Evolutionary conservation across 2,888 invertebrate genomes (phyloP), one percentile per base, ranked within the genome.

Genomic region (Druceiella hillmani): DNA sequence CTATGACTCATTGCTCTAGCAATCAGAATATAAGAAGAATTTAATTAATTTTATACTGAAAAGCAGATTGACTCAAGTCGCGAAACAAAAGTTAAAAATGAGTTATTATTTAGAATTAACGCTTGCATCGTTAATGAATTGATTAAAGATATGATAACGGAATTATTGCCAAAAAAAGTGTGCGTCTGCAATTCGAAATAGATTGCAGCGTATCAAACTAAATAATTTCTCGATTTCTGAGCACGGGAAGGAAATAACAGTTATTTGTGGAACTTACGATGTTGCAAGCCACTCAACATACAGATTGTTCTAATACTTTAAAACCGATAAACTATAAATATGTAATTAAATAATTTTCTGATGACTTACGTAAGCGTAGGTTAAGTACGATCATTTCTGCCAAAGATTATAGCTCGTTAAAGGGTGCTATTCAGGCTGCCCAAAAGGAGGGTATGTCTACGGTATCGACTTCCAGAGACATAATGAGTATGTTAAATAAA

Each of bases 341-440:
- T 3, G 34, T 26, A 3, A 34, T 34, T 5, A 24, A 34, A 25
- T 9, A 17, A 9, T 34, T 34, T 15, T 4, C 34, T 16, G 34
- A 34, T 9, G 34, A 26, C n/a, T 17, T 34, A 13, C 16, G 27
- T 7, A 34, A 17, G 7, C 6, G 17, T 7, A 2, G 14, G 17
- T 12, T 34, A 2, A 27, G 34, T n/a, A 17, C 24, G 7, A 34
- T 34, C 3, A 13, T 34, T 13, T 12, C 22, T 12, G 43, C 43
- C 4, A 15, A 41, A 5, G 36, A 44, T 25, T 46, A 30, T 13
- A 12, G 6, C 3, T 20, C 35, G 2, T 12, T 46, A 7, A 44
- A 38, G 20, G 44, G 44, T 14, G 46, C 43, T 2, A 35, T 46
- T 6, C 34, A 34, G 31, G 40, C 38, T n/a, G 46, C 43, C 5